A percentile compares a stretch with the other conserved stretches of the same genome.
Conservation (phyloP, 2,797 vertebrate genomes). For the Pogonophryne albipinna region DNA sequence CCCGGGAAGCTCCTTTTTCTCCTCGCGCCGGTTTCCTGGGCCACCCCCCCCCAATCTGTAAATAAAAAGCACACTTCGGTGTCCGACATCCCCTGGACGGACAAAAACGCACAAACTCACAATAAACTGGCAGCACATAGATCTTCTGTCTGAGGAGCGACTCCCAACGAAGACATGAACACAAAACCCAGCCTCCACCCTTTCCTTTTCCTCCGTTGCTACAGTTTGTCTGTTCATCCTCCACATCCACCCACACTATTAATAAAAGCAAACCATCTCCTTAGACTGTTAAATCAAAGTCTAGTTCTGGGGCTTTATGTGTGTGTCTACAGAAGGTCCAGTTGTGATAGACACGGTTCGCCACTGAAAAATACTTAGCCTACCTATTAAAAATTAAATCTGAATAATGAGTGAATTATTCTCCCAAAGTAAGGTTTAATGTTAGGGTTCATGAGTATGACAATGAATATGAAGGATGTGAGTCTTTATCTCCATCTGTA, state of each 20-base stretch:
- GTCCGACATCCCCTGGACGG: constrained; percentile 24
- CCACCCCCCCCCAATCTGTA: constrained; percentile 67
- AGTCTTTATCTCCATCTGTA: too few species aligned
- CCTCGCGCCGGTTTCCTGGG: constrained; percentile 78
- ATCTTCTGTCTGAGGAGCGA: constrained; percentile 33
- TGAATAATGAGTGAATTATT: too few species aligned
- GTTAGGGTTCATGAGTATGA: too few species aligned
- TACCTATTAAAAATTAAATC: too few species aligned
- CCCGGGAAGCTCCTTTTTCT: constrained; percentile 71
- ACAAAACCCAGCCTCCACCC: constrained; percentile 46
- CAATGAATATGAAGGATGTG: too few species aligned
- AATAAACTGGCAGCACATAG: constrained; percentile 17
- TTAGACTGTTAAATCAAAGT: constrained; percentile 5
- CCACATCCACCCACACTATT: constrained; percentile 28
- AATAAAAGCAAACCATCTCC: constrained; percentile 38
- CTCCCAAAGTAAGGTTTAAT: too few species aligned
- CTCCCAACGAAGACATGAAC: constrained; percentile 33
- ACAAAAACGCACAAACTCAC: constrained; percentile 42
- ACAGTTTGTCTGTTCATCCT: constrained; percentile 30
- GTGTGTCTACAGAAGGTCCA: too few species aligned
- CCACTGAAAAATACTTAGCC: too few species aligned
- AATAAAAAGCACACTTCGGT: constrained; percentile 64
- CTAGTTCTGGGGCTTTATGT: neutral
- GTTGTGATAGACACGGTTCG: too few species aligned
- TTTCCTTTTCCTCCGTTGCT: constrained; percentile 71